Base-by-base conservation (phyloP, 2,888 invertebrate genomes). In the Rhagophthalmus giganteus region DNA sequence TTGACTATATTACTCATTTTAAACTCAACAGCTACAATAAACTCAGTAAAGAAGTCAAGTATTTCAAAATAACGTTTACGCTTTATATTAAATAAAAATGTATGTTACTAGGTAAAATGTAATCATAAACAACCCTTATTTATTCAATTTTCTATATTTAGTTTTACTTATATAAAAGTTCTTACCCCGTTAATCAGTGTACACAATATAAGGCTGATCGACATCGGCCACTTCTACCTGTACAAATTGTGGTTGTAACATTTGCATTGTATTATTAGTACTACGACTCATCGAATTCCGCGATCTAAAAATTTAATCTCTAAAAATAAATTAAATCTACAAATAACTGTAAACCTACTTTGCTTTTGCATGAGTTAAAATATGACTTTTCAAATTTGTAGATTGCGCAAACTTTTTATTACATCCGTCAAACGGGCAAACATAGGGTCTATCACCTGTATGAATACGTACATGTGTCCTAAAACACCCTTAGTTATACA, bases 391-490 rank as follows among this genome's bases (percentile, higher is more conserved):
- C 55, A 98, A 82, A 76, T 98, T 98, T 66, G 97, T 98, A 55
- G 94, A 94, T 78, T 98, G 98, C 39, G 98, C 97, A 77, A 98
- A 98, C 71, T 96, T 96, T 79, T 97, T 97, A 77, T 94, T 96
- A 78, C 98, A 98, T 20, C 94, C 94, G 77, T 97, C 96, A 76
- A 97, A 97, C 1, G 97, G 97, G 78, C 98, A 98, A 2, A 97
- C 97, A 71, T 97, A 98, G 0, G 97, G 97, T 41, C 96, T 82
- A 75, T 98, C 97, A 8, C 97, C 94, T 0, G 97, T 97, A 77
- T 98, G 97, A 69, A 98, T 98, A 57, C 97, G 83, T 1, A 98
- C 97, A 74, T 98, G 97, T n/a, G 97, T 98, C 74, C 97, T 86
- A 72, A 1, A 74, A 77, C n/a, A n/a, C n/a, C n/a, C n/a, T n/a